phyloP scores from a whole-genome alignment of 1,140 invertebrate species.

The Drosophila trapezifrons region DNA sequence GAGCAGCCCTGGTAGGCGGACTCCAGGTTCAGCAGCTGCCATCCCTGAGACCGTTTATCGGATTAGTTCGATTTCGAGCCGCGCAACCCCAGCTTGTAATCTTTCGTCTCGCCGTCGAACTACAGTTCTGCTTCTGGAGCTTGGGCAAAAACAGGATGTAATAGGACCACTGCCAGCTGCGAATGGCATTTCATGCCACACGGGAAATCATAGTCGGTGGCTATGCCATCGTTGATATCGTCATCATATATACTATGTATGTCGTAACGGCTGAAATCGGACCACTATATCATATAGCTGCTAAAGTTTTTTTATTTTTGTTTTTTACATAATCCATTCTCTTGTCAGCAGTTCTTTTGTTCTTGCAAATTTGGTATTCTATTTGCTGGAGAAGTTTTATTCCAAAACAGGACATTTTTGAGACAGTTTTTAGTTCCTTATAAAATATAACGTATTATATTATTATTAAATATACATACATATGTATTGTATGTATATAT shows the following conservation, averaged over 20 bases:
- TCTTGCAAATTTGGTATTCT: background rate
- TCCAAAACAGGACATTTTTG: background rate
- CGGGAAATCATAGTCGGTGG: conserved; percentile 90
- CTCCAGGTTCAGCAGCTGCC: background rate
- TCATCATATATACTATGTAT: too few species aligned
- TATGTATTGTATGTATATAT: background rate
- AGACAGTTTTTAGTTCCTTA: background rate
- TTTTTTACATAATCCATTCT: background rate
- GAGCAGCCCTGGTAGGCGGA: background rate
- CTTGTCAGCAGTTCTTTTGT: background rate
- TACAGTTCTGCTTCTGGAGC: conserved; percentile 72
- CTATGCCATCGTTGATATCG: conserved; percentile 84
- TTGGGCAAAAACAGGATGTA: conserved; percentile 89
- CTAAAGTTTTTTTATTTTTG: too few species aligned
- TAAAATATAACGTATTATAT: too few species aligned
- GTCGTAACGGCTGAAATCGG: too few species aligned
- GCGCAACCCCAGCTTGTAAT: conserved; percentile 45
- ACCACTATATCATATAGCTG: too few species aligned
- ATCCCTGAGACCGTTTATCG: background rate
- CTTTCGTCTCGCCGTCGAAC: conserved; percentile 49
- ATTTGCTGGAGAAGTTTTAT: background rate
- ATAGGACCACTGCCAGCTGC: conserved; percentile 86
- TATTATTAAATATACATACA: background rate
- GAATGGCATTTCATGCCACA: conserved; percentile 87
- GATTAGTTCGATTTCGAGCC: conserved; percentile 20